Conservation (phyloP, 30 jellyfish, hydroid and myxozoan species). For the Phacellophora camtschatica region DNA sequence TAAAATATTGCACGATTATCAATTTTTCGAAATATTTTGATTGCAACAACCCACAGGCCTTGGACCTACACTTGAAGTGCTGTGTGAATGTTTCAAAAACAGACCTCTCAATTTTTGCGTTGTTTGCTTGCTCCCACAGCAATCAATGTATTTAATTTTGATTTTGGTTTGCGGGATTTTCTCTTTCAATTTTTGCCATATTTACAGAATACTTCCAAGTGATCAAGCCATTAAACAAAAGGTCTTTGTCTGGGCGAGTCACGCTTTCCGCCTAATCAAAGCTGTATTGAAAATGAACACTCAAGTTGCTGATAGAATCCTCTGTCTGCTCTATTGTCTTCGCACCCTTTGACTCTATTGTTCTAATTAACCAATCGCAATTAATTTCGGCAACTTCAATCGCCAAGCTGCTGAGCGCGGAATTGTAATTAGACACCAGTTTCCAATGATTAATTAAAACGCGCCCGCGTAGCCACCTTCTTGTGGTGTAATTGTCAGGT, state of each 20-base stretch:
- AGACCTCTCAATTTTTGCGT: no score
- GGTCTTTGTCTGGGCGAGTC: conserved; percentile 73
- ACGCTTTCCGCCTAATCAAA: conserved; percentile 78
- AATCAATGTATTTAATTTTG: no score
- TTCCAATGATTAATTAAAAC: conserved; percentile 80
- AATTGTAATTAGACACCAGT: conserved; percentile 88
- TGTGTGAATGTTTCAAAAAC: no score
- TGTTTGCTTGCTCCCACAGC: no score
- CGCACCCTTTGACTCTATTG: conserved; percentile 82
- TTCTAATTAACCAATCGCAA: conserved; percentile 76
- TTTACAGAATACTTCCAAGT: conserved; percentile 60
- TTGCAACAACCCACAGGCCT: no score
- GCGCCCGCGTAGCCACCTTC: conserved; percentile 79
- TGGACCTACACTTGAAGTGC: no score
- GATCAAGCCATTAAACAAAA: conserved; percentile 55
- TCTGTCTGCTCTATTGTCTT: conserved; percentile 69
- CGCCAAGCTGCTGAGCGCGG: conserved; percentile 78
- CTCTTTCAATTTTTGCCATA: conserved; percentile 45
- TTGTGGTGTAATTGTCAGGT: conserved; percentile 14
- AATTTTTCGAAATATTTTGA: no score
- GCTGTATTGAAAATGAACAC: conserved; percentile 38
- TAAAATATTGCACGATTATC: no score
- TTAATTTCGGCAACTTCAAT: conserved; percentile 69
- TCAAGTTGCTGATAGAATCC: conserved; percentile 59
- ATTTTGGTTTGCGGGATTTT: conserved; percentile 8